Evolutionary conservation across 2,113 vertebrate genomes (phyloP).

Genomic region (Pterocles gutturalis): DNA sequence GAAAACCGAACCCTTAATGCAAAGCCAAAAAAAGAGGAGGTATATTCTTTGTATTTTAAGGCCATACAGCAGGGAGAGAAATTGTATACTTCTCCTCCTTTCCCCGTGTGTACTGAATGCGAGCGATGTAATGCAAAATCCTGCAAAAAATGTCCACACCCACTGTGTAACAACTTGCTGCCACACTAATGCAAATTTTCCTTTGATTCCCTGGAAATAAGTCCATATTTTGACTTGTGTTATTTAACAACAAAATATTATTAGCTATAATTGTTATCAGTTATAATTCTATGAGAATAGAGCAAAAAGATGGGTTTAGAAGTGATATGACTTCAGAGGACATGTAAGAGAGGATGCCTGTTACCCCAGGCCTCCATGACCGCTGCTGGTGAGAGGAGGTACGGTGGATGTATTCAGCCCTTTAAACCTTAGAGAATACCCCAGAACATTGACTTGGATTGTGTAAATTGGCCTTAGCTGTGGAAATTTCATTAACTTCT

Average conservation of each 20-base stretch:
- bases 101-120: not conserved
- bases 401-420: not conserved
- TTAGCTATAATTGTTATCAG: not conserved
- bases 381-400: not conserved
- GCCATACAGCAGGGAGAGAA: not conserved
- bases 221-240: not conserved
- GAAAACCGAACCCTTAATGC: not conserved
- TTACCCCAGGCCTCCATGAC: fast-evolving
- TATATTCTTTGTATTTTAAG: not conserved
- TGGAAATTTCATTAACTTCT: constrained; percentile 40
- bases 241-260: not conserved
- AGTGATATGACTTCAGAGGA: not conserved
- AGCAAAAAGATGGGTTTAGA: not conserved
- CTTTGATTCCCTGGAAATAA: not conserved
- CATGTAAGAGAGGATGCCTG: fast-evolving
- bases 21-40: not conserved
- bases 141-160: not conserved
- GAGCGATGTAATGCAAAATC: not conserved
- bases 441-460: constrained; percentile 3
- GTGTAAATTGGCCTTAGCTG: constrained; percentile 18
- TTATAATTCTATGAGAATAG: not conserved
- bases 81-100: not conserved
- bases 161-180: not conserved
- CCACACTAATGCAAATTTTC: not conserved
- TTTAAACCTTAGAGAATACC: not conserved